A percentile compares a stretch with the other conserved stretches of the same genome.
phyloP scores from a whole-genome alignment of 2,888 invertebrate species.

The Diarsia brunnea region DNA sequence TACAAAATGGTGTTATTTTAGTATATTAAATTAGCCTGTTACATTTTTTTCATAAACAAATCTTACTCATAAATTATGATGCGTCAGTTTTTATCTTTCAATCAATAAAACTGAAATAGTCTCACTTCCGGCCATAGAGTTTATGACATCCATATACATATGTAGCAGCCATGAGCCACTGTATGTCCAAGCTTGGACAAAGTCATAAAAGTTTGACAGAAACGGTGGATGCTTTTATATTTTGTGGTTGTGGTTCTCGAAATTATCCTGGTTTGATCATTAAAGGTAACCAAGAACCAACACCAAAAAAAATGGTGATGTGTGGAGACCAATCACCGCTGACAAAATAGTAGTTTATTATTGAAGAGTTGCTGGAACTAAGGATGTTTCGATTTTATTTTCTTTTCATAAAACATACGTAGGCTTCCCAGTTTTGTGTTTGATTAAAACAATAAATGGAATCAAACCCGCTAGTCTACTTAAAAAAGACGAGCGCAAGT shows the following conservation, averaged over 20 bases:
- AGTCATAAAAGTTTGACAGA: constrained; percentile 67
- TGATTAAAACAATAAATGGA: background rate
- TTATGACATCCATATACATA: constrained; percentile 71
- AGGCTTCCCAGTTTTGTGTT: background rate
- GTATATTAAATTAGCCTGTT: constrained; percentile 63
- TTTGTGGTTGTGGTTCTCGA: constrained; percentile 49
- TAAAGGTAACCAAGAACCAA: constrained; percentile 37
- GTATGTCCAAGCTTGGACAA: constrained; percentile 67
- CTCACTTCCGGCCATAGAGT: constrained; percentile 73
- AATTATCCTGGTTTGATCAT: constrained; percentile 42
- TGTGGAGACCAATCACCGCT: background rate
- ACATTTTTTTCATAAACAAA: constrained; percentile 70
- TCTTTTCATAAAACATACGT: background rate
- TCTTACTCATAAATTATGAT: constrained; percentile 68
- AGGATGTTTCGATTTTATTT: background rate
- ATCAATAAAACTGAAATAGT: constrained; percentile 84
- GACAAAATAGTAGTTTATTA: background rate
- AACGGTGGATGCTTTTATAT: constrained; percentile 48
- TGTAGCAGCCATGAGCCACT: constrained; percentile 56
- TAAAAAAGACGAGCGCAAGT: background rate
- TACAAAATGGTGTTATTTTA: constrained; percentile 62
- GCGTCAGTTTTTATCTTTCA: constrained; percentile 75
- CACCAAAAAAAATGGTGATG: background rate
- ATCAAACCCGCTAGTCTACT: background rate
- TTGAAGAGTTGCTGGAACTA: background rate